A percentile compares a stretch with the other conserved stretches of the same genome.
Conservation (phyloP, 2,797 vertebrate species). For the Megalops cyprinoides region DNA sequence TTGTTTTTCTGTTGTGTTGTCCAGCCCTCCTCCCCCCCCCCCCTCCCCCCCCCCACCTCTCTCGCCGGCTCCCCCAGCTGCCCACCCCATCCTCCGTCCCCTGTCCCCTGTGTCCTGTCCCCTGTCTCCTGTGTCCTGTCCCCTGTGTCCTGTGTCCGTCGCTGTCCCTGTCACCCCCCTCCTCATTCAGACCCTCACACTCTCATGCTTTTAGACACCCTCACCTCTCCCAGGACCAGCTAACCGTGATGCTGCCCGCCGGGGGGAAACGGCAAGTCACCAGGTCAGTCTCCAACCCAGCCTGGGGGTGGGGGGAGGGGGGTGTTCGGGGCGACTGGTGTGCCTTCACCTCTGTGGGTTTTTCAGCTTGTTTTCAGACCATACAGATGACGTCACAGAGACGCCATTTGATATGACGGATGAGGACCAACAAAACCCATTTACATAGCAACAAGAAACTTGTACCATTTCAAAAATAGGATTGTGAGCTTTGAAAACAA, state of each 20-base stretch:
- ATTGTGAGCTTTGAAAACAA: neutral
- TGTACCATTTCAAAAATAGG: neutral
- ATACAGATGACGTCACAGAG: neutral
- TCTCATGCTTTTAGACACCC: conserved; percentile 67
- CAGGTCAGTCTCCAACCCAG: conserved; percentile 72
- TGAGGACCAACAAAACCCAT: neutral
- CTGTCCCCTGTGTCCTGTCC: neutral
- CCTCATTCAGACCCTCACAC: conserved; percentile 31
- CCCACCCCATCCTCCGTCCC: neutral
- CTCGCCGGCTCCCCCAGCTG: conserved; percentile 24
- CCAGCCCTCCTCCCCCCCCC: conserved; percentile 27
- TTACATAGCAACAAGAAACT: too few relatives aligned
- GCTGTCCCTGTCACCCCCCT: conserved; percentile 12
- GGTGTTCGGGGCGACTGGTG: neutral
- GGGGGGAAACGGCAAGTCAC: conserved; percentile 70
- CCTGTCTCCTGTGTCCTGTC: conserved; percentile 10
- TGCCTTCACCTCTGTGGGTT: neutral
- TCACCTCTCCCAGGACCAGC: conserved; percentile 67
- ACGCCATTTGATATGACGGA: neutral
- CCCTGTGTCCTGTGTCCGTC: neutral
- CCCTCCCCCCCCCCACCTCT: conserved; percentile 34
- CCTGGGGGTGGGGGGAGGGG: neutral
- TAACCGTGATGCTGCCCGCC: conserved; percentile 72
- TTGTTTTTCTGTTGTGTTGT: conserved; percentile 41
- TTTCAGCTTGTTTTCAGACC: neutral